A percentile compares a stretch with the other conserved stretches of the same genome.
These are phyloP conservation scores for Alauda arvensis DNA, from an alignment of 2,797 vertebrate genomes.

Conservation along the genomic window DNA sequence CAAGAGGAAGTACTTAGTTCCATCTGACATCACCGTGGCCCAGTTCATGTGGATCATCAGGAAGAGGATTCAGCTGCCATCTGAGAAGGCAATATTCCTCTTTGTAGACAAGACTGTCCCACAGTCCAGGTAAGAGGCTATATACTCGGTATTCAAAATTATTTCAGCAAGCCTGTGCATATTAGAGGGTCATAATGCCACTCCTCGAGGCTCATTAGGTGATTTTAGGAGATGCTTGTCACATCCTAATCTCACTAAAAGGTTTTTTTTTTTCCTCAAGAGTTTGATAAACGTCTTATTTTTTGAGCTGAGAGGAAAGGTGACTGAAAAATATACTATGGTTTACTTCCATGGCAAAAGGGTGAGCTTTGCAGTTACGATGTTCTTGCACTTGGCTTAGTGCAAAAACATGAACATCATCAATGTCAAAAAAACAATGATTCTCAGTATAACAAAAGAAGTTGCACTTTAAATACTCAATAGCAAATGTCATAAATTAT, in stretches of 20 bases:
- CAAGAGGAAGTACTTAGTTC: slow-evolving; percentile 98
- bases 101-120: slow-evolving; percentile 98
- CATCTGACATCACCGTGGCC: slow-evolving; percentile 97
- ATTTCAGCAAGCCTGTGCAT: background rate
- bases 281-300: background rate
- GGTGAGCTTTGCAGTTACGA: background rate
- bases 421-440: background rate
- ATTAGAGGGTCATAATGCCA: background rate
- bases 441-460: background rate
- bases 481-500: background rate
- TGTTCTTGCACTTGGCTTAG: background rate
- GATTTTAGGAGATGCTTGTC: background rate
- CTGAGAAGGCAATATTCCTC: slow-evolving; percentile 98
- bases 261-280: background rate
- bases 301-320: background rate
- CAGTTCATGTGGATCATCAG: slow-evolving; percentile 99
- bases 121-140: slow-evolving; percentile 89
- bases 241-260: background rate
- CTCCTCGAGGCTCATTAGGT: background rate
- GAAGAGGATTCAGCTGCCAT: slow-evolving; percentile 97
- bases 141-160: background rate
- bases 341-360: background rate
- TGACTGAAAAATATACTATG: background rate
- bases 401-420: background rate
- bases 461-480: background rate